Evolutionary conservation across 2,797 vertebrate species (phyloP), one percentile per base, ranked within the genome.

Genomic region (Neoniphon sammara): DNA sequence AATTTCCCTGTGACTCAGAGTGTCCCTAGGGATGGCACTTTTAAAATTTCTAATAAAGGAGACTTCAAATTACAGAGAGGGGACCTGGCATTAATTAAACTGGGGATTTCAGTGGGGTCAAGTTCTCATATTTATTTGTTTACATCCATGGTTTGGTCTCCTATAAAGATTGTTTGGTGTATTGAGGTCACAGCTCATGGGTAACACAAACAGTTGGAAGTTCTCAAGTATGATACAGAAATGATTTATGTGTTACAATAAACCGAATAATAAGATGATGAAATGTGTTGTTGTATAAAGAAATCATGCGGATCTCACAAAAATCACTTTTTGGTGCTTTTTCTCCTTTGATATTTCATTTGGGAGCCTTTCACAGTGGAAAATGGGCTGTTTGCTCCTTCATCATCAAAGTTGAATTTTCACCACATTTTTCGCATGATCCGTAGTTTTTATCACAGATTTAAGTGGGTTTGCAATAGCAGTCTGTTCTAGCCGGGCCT

Each of bases 1-100:
- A 90, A 90, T 94, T 93, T 93, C 91, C 87, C 86, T 89, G 92
- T 89, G 91, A 93, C 90, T 90, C 70, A 52, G 62, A 63, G 75
- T 50, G 2, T 91, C 94, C 87, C 92, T 34, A 9, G 92, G 90
- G 94, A 92, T 44, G 73, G 67, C 73, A 91, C 87, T 90, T 94
- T 93, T 91, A 90, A 92, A 86, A 92, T 93, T 93, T 94, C 91
- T 93, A 94, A 94, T 94, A 94, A 94, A 92, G 91, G 77, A 89
- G 88, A 90, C 87, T 89, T 92, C 86, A 89, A 93, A 94, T 94
- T 93, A 93, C 90, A 90, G 87, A 86, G 86, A 84, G 78, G 91
- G 91, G 92, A 93, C 87, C 83, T 80, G 80, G 85, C 90, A 91
- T 91, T 94, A 94, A 95, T 95, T 94, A 94, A 94, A 93, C 78